These are phyloP conservation scores for Acridotheres tristis DNA, from an alignment of 2,797 vertebrate species.

Conservation along the genomic window DNA sequence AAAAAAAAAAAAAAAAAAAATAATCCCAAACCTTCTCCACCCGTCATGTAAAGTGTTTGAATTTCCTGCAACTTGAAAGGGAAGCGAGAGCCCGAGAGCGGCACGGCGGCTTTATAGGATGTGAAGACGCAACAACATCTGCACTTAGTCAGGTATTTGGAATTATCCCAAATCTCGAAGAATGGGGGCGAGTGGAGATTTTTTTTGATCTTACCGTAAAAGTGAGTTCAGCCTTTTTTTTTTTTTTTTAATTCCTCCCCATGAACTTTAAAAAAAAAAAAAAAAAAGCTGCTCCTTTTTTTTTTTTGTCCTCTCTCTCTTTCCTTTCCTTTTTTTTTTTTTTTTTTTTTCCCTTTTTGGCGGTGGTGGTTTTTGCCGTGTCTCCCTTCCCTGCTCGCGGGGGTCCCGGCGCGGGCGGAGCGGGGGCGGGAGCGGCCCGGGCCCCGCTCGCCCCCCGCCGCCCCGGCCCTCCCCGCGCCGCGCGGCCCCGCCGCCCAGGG, in stretches of 20 bases:
- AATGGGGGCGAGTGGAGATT: conserved; percentile 72
- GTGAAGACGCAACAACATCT: conserved; percentile 71
- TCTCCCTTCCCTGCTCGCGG: neutral
- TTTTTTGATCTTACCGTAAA: conserved; percentile 78
- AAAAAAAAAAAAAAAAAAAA: neutral
- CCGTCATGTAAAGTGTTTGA: conserved; percentile 60
- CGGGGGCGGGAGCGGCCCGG: neutral
- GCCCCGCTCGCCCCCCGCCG: conserved; percentile 23
- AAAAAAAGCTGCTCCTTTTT: conserved; percentile 34
- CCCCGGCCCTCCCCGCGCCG: conserved; percentile 81
- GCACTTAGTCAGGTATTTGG: conserved; percentile 74
- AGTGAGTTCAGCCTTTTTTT: conserved; percentile 67
- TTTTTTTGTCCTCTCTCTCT: too few relatives aligned
- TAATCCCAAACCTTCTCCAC: conserved; percentile 60
- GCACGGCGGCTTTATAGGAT: conserved; percentile 62
- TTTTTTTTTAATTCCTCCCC: neutral
- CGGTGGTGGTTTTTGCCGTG: neutral
- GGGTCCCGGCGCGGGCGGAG: neutral
- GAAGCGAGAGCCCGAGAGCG: conserved; percentile 42
- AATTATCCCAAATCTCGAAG: conserved; percentile 73
- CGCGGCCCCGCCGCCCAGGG: conserved; percentile 89
- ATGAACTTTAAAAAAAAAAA: conserved; percentile 68
- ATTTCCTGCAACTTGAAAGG: conserved; percentile 73
- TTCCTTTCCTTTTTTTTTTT: too few relatives aligned
- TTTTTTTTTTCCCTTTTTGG: neutral